A percentile compares a stretch with the other conserved stretches of the same genome.
Conservation (phyloP, 2,888 invertebrate genomes). For the Clitarchus hookeri region DNA sequence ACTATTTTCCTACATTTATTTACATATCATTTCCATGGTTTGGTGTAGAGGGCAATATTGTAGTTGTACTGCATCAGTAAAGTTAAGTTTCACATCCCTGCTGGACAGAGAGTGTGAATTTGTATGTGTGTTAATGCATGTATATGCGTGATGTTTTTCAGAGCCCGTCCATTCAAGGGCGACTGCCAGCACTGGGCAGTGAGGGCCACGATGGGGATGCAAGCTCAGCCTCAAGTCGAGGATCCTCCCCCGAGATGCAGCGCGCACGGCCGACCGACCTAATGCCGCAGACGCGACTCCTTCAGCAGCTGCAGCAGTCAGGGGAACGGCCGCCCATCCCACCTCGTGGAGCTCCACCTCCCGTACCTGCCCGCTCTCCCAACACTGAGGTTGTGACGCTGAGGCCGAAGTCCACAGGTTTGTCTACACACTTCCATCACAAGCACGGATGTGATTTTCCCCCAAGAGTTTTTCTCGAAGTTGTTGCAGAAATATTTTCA, state of each 20-base stretch:
- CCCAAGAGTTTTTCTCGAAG: too few relatives aligned
- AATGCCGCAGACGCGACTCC: constrained; percentile 59
- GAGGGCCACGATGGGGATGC: constrained; percentile 45
- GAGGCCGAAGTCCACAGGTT: constrained; percentile 31
- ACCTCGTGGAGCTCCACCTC: constrained; percentile 63
- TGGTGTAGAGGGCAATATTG: too few relatives aligned
- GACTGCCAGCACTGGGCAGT: constrained; percentile 31
- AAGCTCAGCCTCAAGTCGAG: constrained; percentile 55
- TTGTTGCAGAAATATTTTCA: too few relatives aligned
- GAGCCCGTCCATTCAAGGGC: constrained; percentile 31
- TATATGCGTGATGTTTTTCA: background rate
- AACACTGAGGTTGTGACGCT: constrained; percentile 51
- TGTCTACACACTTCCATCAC: background rate
- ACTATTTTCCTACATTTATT: too few relatives aligned
- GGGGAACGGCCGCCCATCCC: constrained; percentile 63
- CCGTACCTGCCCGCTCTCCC: constrained; percentile 57
- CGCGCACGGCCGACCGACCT: constrained; percentile 46
- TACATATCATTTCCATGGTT: too few relatives aligned
- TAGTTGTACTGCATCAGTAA: too few relatives aligned
- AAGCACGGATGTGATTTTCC: too few relatives aligned
- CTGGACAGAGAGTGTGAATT: too few relatives aligned
- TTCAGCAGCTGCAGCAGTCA: constrained; percentile 55
- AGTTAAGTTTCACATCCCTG: too few relatives aligned
- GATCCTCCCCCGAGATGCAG: constrained; percentile 56
- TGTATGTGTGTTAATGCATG: background rate